Evolutionary conservation across 2,888 invertebrate species (phyloP).

Genomic region (Physocephala rufipes): DNA sequence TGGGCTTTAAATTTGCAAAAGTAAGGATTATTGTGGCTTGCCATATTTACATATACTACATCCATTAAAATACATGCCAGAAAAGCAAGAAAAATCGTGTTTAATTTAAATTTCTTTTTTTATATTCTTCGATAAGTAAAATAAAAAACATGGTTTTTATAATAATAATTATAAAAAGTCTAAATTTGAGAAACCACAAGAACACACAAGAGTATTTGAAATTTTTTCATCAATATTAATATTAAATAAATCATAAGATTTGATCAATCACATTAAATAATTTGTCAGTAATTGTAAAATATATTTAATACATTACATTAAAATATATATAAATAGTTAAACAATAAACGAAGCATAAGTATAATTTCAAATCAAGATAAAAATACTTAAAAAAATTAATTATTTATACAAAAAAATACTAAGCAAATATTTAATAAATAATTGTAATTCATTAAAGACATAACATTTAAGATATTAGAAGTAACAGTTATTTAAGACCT

Average conservation of each 20-base stretch:
- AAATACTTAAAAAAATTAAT: constrained; percentile 2
- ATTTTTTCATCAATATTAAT: constrained; percentile 24
- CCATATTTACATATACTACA: too few species aligned
- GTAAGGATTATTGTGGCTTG: too few species aligned
- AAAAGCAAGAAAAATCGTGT: too few species aligned
- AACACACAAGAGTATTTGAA: constrained; percentile 17
- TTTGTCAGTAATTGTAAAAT: constrained; percentile 34
- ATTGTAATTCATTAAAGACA: constrained; percentile 25
- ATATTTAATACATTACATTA: constrained; percentile 12
- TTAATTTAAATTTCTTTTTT: too few species aligned
- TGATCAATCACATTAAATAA: constrained; percentile 31
- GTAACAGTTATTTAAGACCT: constrained; percentile 24
- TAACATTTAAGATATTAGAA: constrained; percentile 25
- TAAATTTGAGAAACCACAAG: constrained; percentile 4
- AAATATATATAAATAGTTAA: constrained; percentile 13
- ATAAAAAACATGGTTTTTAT: not conserved
- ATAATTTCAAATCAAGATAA: constrained; percentile 5
- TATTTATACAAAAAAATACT: constrained; percentile 15
- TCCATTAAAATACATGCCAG: too few species aligned
- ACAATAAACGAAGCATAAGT: constrained; percentile 14
- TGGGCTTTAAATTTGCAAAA: too few species aligned
- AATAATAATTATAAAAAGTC: constrained; percentile 5
- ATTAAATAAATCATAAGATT: constrained; percentile 38
- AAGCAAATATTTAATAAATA: constrained; percentile 26
- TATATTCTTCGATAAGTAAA: too few species aligned